Evolutionary conservation across 2,888 invertebrate genomes (phyloP), one percentile per base, ranked within the genome.

Genomic region (Cerastoderma edule): DNA sequence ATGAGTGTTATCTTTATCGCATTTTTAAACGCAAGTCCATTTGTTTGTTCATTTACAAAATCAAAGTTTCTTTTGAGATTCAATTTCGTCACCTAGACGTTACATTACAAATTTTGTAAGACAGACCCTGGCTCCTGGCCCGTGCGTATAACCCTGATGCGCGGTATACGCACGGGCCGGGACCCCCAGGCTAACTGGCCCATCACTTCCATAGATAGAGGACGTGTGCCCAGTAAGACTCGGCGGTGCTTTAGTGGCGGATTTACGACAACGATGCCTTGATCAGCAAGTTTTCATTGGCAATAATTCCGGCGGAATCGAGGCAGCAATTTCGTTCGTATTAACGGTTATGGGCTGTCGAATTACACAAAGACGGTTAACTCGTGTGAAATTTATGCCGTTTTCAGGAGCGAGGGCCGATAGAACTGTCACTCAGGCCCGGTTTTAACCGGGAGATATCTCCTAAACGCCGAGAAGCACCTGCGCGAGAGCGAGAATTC

Each of bases 301-400:
- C 60, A 35, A 60, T 60, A 35, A 60, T 60, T 60, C 35, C 27
- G 60, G 60, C 60, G 19, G 27, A 60, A 60, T 60, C 33, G 60
- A 16, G 60, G 60, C 60, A 60, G 60, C 39, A 60, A 60, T 60
- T 60, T 60, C 39, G 60, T 33, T 60, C 60, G 60, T 60, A 60
- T 60, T 60, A 60, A 39, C 60, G 22, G 60, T 60, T 60, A 60
- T 60, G 60, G 22, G 60, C 60, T 63, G 67, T 68, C 67, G 63
- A 63, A 63, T 73, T 73, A 63, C 73, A 73, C 63, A 73, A 67
- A 67, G 64, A 67, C 67, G 63, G 50, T 66, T 67, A 65, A 72
- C 70, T 79, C 70, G 79, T 79, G 72, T 75, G 71, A 79, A 72
- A 67, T 79, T 75, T 75, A 79, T 79, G 75, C 63, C 64, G 27